Evolutionary conservation across 2,888 invertebrate species (phyloP), one percentile per base, ranked within the genome.

Genomic region (Eupithecia insigniata): DNA sequence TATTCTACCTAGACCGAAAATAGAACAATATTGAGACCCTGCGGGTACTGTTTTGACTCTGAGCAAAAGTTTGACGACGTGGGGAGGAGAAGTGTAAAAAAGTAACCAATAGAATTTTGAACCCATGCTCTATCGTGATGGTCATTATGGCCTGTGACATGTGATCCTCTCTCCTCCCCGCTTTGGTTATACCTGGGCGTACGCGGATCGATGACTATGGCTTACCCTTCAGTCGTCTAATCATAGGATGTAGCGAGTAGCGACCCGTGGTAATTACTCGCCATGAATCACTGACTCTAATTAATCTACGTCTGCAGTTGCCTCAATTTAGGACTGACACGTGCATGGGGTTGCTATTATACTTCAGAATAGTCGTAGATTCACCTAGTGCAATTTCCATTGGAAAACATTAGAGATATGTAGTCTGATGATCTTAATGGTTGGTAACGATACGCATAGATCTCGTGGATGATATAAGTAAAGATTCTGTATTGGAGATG

Each of bases 231-330:
- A 34, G 36, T 1, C 64, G 36, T 28, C 55, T 64, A 65, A 66
- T 68, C 65, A 66, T 70, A 65, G 68, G 61, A 70, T 39, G 58
- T 39, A 62, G 64, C 46, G 55, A 55, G 58, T 39, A 62, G 64
- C 46, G 55, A 55, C 34, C 39, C 30, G 16, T 43, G 61, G 34
- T 74, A 69, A 74, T 71, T 73, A 70, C 65, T 51, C 51, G 70
- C 61, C 51, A 66, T 73, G 72, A 73, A 73, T 73, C 72, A 72
- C 69, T 62, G 16, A 32, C 43, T 43, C 64, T 73, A 55, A 67
- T 67, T 67, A 67, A 73, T 73, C 70, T 62, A 46, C 43, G 64
- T 28, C 58, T 66, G 12, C 34, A 60, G 64, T 61, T 64, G 69
- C 55, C 69, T 70, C 26, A 58, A 64, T 46, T 66, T 67, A 64